Conservation (phyloP, 2,113 vertebrate species). For the Oryzias javanicus region DNA sequence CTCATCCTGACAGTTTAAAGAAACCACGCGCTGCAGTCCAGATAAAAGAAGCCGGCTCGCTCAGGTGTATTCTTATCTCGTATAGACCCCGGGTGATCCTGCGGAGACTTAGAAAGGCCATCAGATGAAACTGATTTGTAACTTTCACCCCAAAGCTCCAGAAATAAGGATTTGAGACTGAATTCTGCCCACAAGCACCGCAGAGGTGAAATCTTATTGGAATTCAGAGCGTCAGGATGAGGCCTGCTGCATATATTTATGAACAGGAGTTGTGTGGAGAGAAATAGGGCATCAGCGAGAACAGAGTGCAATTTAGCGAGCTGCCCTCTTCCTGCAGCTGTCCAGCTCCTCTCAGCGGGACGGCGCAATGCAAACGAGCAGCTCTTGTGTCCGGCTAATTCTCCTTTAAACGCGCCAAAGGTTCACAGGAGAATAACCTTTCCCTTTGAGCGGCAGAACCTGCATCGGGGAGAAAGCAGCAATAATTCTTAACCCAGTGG, state of each 20-base stretch:
- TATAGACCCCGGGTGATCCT: slow-evolving; percentile 38
- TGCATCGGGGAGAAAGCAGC: slow-evolving; percentile 31
- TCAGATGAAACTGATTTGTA: slow-evolving; percentile 58
- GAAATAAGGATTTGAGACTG: slow-evolving; percentile 26
- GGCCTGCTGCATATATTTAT: slow-evolving; percentile 58
- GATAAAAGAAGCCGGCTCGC: slow-evolving; percentile 38
- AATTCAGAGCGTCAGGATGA: slow-evolving; percentile 50
- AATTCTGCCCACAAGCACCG: slow-evolving; percentile 46
- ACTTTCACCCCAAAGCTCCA: slow-evolving; percentile 47
- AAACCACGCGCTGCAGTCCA: slow-evolving; percentile 13
- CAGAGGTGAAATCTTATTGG: slow-evolving; percentile 57
- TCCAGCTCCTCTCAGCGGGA: slow-evolving; percentile 14
- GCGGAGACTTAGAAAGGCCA: slow-evolving; percentile 25
- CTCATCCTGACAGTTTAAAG: slow-evolving; percentile 20
- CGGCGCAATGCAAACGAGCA: slow-evolving; percentile 10
- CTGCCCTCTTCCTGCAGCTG: slow-evolving; percentile 17
- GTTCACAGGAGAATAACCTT: slow-evolving; percentile 10
- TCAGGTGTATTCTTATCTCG: slow-evolving; percentile 38
- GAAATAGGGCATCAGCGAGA: slow-evolving; percentile 19
- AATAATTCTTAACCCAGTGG: slow-evolving; percentile 68
- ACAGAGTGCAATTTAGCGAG: slow-evolving; percentile 35
- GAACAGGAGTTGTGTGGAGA: slow-evolving; percentile 41
- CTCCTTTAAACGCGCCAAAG: slow-evolving; percentile 5
- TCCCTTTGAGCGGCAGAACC: background rate
- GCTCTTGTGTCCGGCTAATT: slow-evolving; percentile 13